Base-by-base conservation (phyloP, 2,888 invertebrate species). In the Hyposoter didymator region DNA sequence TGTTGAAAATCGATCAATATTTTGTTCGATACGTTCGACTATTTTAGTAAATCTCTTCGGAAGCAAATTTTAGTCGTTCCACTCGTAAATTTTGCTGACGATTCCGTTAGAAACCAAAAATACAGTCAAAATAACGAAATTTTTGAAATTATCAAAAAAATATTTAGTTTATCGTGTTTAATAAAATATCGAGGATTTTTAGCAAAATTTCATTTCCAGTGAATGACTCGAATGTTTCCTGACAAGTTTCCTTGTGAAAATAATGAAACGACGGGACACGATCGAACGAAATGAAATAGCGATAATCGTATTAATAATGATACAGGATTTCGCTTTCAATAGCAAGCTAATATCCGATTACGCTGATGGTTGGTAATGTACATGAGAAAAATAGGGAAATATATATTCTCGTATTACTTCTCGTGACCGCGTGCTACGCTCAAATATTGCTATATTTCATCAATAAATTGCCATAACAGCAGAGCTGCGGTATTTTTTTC, bases 371-470 rank as follows among this genome's bases (percentile, higher is more conserved):
- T 70, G 59, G 28, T 43, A 73, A 55, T 12, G n/a, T 28, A 19
- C 6, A 10, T 19, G 35, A 45, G 43, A 59, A 67, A 52, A 80
- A 70, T 55, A 39, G 70, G 39, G n/a, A 49, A 62, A 72, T 43
- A 39, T 67, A 81, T 55, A 72, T 76, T 76, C 72, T 83, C 82
- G 73, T 72, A 47, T 83, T 83, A 73, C 35, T 28, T 28, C 82
- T 49, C 73, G 78, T 17, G 78, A 73, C 66, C 66, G 66, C 52
- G 66, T 73, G 62, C 72, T 73, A 78, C 66, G 76, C 72, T 70
- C 28, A 69, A 55, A 59, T 52, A 14, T 35, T 69, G 59, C 45
- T n/a, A 69, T 59, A 78, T 69, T 69, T 45, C 45, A 67, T 39
- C 59, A 78, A 78, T 70, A 69, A 78, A 69, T 69, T 45, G 69